phyloP scores from a whole-genome alignment of 2,797 vertebrate genomes.

The Centropyge bicolor region DNA sequence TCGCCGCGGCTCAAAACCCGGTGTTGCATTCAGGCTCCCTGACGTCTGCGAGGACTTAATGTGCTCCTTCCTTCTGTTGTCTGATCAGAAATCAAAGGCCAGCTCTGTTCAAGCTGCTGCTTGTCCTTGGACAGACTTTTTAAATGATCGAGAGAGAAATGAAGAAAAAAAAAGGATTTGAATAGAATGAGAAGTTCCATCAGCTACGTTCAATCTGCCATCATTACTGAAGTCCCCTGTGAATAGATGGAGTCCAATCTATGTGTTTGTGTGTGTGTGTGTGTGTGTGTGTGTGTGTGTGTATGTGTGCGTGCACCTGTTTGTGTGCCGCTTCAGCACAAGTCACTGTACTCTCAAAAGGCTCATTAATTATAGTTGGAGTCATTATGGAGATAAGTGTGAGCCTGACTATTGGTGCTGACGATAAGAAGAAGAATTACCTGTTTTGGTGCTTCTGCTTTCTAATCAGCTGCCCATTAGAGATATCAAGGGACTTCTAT shows the following conservation, averaged over 20 bases:
- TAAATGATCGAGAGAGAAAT: not conserved
- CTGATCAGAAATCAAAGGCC: conserved; percentile 51
- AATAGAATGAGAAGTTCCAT: conserved; percentile 46
- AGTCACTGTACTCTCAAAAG: conserved; percentile 72
- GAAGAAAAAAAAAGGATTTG: not conserved
- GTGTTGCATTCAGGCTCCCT: not conserved
- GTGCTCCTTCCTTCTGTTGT: conserved; percentile 40
- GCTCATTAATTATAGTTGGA: conserved; percentile 78
- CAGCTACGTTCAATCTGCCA: conserved; percentile 33
- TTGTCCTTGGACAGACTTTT: conserved; percentile 43
- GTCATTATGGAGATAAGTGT: conserved; percentile 79
- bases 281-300: conserved; percentile 31
- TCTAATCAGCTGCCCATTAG: conserved; percentile 77
- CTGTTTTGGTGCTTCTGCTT: conserved; percentile 73
- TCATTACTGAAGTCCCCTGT: conserved; percentile 31
- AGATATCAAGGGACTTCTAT: conserved; percentile 67
- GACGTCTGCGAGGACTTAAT: conserved; percentile 40
- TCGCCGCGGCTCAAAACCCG: not conserved
- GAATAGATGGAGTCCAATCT: conserved; percentile 38
- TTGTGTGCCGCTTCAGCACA: conserved; percentile 45
- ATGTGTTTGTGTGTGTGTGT: conserved; percentile 12
- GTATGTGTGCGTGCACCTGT: conserved; percentile 46
- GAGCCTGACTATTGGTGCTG: conserved; percentile 64
- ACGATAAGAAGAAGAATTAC: conserved; percentile 76
- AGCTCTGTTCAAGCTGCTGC: conserved; percentile 31